Evolutionary conservation across 2,888 invertebrate species (phyloP).

Genomic region (Tenthredo livida): DNA sequence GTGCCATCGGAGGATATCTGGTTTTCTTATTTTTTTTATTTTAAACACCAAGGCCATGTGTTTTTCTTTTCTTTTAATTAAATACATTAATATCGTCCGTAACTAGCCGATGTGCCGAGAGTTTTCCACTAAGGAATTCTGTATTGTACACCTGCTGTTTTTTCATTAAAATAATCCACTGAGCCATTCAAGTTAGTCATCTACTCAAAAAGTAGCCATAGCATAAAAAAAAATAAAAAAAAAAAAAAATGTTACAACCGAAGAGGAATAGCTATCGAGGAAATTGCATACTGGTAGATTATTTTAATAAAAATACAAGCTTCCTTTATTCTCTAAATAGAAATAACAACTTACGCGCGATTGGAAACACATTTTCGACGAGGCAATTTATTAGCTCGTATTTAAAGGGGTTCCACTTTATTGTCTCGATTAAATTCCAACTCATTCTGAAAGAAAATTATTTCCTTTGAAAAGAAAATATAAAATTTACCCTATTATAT

Average conservation of each 20-base stretch:
- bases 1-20: constrained; percentile 59
- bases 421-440: constrained; percentile 57
- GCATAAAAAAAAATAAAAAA: background rate
- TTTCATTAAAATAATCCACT: constrained; percentile 52
- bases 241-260: background rate
- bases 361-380: constrained; percentile 61
- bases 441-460: background rate
- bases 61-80: constrained; percentile 56
- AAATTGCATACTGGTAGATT: constrained; percentile 6
- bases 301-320: constrained; percentile 52
- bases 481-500: constrained; percentile 10
- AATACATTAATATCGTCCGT: constrained; percentile 59
- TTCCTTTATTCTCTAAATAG: constrained; percentile 52
- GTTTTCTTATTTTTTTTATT: constrained; percentile 2
- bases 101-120: constrained; percentile 48
- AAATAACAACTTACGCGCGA: constrained; percentile 58
- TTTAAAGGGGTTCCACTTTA: constrained; percentile 63
- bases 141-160: constrained; percentile 59
- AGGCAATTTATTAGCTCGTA: constrained; percentile 55
- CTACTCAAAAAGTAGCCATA: constrained; percentile 2
- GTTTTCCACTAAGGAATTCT: constrained; percentile 57
- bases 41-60: constrained; percentile 64
- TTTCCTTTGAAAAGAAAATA: constrained; percentile 7
- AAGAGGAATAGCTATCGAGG: constrained; percentile 15
- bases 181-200: background rate